Evolutionary conservation across 2,888 invertebrate genomes (phyloP), one percentile per base, ranked within the genome.

Genomic region (Plagiodera versicolora): DNA sequence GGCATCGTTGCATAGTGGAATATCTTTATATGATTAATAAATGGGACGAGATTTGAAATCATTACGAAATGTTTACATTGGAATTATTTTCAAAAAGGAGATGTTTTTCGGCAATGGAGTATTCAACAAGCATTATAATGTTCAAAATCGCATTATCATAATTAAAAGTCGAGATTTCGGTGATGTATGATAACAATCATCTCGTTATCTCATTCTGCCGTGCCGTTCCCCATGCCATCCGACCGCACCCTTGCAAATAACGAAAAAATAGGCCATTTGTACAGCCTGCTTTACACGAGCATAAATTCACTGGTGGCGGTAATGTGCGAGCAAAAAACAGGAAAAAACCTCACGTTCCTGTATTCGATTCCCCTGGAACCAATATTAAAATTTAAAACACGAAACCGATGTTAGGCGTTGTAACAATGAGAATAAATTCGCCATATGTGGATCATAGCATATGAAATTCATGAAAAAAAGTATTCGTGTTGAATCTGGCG

Each of bases 381-480:
- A 51, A 58, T 61, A 61, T 58, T 61, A 64, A 66, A 61, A 64
- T 64, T 66, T 63, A 61, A 61, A 64, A 62, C 58, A 60, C 56
- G 61, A 51, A 48, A 54, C 58, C 60, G 57, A 58, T 61, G 63
- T 66, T 66, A 64, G 55, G 61, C 60, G 60, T 62, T 39, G 53
- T 46, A 59, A 61, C 59, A 61, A 57, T 55, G 55, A 24, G 55
- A 60, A 60, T 58, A 54, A 55, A 58, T 56, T 52, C 18, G 19
- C 24, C 28, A 17, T 39, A 55, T 59, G 55, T 16, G 59, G 44
- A 50, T 39, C 48, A 46, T 18, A 35, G 32, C 52, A 60, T 56
- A 58, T 58, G 51, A 62, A 50, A 51, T 51, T 62, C 52, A 56
- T 60, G 54, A 44, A 53, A 53, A n/a, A 35, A 44, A 44, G 35